These are phyloP conservation scores for Maniola jurtina DNA, from an alignment of 1,140 invertebrate species.

Conservation along the genomic window DNA sequence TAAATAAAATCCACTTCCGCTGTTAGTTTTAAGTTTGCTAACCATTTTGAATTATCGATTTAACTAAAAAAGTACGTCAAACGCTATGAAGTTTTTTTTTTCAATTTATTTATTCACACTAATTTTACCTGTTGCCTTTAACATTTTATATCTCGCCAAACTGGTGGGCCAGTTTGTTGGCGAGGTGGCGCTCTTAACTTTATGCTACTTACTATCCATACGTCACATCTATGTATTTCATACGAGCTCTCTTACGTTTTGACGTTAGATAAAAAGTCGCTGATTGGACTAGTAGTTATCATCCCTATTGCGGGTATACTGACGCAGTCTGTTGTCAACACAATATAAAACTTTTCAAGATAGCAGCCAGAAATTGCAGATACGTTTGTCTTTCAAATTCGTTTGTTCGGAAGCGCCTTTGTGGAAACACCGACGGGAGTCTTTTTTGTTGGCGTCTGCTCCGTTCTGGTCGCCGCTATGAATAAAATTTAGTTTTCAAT, in stretches of 20 bases:
- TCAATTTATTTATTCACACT: too few species aligned
- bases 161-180: too few species aligned
- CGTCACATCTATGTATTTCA: too few species aligned
- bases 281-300: neutral
- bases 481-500: constrained; percentile 29
- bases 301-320: neutral
- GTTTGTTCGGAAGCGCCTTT: constrained; percentile 31
- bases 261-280: neutral
- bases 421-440: constrained; percentile 28
- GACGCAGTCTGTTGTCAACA: constrained; percentile 6
- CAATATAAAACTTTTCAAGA: constrained; percentile 21
- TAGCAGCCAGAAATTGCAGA: constrained; percentile 23
- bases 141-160: too few species aligned
- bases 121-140: too few species aligned
- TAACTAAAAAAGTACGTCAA: too few species aligned
- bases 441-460: constrained; percentile 24
- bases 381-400: constrained; percentile 33
- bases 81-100: too few species aligned
- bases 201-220: too few species aligned
- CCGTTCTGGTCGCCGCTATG: constrained; percentile 18
- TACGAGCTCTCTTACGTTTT: neutral
- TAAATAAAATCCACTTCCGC: too few species aligned
- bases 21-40: too few species aligned
- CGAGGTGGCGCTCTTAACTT: too few species aligned
- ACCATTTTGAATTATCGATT: too few species aligned